Evolutionary conservation across 1,140 invertebrate genomes (phyloP).

Genomic region (Centruroides sculpturatus): DNA sequence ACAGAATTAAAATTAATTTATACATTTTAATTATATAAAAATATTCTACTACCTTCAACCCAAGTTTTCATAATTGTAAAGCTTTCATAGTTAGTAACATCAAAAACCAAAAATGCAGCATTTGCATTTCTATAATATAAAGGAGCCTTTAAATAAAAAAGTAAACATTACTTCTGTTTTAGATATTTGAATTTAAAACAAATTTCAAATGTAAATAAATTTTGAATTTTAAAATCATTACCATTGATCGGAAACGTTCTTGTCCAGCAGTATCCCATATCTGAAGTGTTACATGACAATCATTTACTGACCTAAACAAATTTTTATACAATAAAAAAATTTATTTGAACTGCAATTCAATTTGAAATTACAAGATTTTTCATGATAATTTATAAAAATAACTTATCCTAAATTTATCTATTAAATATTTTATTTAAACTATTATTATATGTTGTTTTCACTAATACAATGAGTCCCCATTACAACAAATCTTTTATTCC

Average conservation of each 20-base stretch:
- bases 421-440: constrained; percentile 32
- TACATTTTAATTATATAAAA: background rate
- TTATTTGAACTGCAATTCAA: too few species aligned
- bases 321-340: too few species aligned
- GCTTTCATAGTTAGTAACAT: constrained; percentile 82
- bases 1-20: background rate
- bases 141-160: constrained; percentile 55
- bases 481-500: too few species aligned
- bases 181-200: background rate
- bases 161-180: constrained; percentile 42
- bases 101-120: constrained; percentile 88
- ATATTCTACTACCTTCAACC: constrained; percentile 26
- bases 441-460: too few species aligned
- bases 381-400: too few species aligned
- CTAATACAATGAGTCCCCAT: too few species aligned
- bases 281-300: constrained; percentile 65
- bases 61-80: constrained; percentile 43
- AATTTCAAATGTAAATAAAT: background rate
- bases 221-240: constrained; percentile 20
- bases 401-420: constrained; percentile 38
- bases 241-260: constrained; percentile 71
- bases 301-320: constrained; percentile 5
- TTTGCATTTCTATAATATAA: constrained; percentile 97
- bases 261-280: constrained; percentile 98
- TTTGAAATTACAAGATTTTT: too few species aligned